Base-by-base conservation (phyloP, 2,888 invertebrate genomes). In the Drosophila paramelanica region DNA sequence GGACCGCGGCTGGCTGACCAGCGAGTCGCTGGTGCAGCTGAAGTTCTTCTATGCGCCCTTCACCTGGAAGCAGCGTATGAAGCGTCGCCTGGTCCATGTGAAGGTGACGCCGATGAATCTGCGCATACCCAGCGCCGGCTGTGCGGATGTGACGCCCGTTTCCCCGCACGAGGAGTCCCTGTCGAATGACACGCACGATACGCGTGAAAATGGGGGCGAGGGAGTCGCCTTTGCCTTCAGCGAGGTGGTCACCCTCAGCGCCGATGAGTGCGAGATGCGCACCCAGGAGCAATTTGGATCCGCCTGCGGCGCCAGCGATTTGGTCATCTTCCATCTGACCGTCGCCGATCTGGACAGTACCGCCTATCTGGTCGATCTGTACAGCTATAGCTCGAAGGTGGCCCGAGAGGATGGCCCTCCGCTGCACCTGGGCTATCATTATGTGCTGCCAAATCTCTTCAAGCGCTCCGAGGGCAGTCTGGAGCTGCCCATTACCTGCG, bases 381-480 rank as follows among this genome's bases (percentile, higher is more conserved):
- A 96, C 91, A 94, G 95, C 33, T 96, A 96, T 89, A 95, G 95
- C 85, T 94, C 95, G 50, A 94, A 94, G 78, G 93, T 93, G 46
- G 92, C 91, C 27, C 93, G 94, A 43, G 95, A 95, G 67, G 85
- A 89, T 50, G 96, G 96, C 77, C 95, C 96, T 31, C 97, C 98
- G 4, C 95, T 94, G 88, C 97, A 97, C 93, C 94, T 98, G 62
- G 98, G 98, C 13, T 98, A 97, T 91, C 96, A 97, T 89, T 97
- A 98, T 93, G 94, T 98, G 75, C 93, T 98, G 86, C 98, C 98
- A 8, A 96, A 96, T 89, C 95, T 96, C 82, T 93, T 97, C 70
- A 96, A 96, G 84, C 93, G 95, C 36, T 97, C 97, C 43, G 95
- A 96, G 86, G 97, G 97, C 7, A 93, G 93, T 31, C 92, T 96